These are phyloP conservation scores for Odontamblyopus lacepedii DNA, from an alignment of 2,797 vertebrate species.

Conservation along the genomic window DNA sequence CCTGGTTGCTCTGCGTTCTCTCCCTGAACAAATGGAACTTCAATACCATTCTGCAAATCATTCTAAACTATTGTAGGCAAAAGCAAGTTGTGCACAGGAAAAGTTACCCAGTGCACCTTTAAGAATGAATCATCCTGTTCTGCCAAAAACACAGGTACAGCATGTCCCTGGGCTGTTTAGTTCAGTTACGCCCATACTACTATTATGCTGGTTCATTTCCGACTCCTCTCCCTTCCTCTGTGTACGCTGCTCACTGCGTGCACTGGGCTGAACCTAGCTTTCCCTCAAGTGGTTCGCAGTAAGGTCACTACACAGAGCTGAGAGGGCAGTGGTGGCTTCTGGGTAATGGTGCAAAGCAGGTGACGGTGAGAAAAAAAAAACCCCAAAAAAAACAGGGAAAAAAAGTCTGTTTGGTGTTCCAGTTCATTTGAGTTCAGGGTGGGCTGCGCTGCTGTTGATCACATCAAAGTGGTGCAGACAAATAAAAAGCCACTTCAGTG, in stretches of 20 bases:
- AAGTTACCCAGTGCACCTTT: background rate
- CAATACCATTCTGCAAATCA: too few relatives aligned
- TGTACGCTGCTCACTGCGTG: slow-evolving; percentile 34
- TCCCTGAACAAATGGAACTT: too few relatives aligned
- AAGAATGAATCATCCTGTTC: background rate
- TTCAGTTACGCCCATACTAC: slow-evolving; percentile 11
- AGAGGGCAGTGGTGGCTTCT: slow-evolving; percentile 13
- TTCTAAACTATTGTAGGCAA: too few relatives aligned
- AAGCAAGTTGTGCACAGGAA: too few relatives aligned
- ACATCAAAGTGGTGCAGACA: slow-evolving; percentile 60
- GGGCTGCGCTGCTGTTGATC: slow-evolving; percentile 22
- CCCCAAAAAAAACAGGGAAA: slow-evolving; percentile 10
- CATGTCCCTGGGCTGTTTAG: background rate
- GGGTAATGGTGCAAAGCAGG: slow-evolving; percentile 20
- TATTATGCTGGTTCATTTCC: slow-evolving; percentile 23
- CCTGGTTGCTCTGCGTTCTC: too few relatives aligned
- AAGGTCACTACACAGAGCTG: slow-evolving; percentile 46
- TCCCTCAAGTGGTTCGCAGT: slow-evolving; percentile 40
- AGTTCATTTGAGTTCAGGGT: slow-evolving; percentile 30
- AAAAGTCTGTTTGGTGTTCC: slow-evolving; percentile 48
- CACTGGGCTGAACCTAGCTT: slow-evolving; percentile 58
- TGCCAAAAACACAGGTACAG: background rate
- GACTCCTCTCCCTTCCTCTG: slow-evolving; percentile 19
- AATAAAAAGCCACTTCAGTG: slow-evolving; percentile 63
- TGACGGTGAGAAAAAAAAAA: slow-evolving; percentile 16